These are phyloP conservation scores for Sebastiscus tertius DNA, from an alignment of 2,797 vertebrate species.

Conservation along the genomic window DNA sequence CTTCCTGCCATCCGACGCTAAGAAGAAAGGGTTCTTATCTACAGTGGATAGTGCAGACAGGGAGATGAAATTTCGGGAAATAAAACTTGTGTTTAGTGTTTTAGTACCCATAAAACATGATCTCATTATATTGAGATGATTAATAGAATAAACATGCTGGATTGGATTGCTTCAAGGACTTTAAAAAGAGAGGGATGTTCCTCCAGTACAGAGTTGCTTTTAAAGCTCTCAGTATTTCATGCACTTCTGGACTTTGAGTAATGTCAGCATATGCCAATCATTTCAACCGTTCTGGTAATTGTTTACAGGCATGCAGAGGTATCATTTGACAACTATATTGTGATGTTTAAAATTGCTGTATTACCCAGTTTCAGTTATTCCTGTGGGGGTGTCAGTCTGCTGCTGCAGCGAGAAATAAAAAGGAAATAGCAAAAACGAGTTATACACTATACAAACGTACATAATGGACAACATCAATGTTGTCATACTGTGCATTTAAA, in stretches of 20 bases:
- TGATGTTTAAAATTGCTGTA: neutral
- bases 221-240: neutral
- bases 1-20: conserved; percentile 21
- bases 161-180: neutral
- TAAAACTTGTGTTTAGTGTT: conserved; percentile 22
- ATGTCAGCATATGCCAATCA: neutral
- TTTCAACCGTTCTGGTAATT: neutral
- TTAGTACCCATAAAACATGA: neutral
- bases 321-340: neutral
- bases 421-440: neutral
- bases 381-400: neutral
- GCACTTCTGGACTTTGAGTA: neutral
- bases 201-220: neutral
- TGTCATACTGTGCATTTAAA: neutral
- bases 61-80: neutral
- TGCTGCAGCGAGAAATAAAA: neutral
- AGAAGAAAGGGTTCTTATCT: conserved; percentile 35
- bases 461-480: neutral
- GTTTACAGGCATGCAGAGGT: neutral
- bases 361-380: neutral
- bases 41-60: neutral
- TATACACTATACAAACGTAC: neutral
- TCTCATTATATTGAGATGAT: neutral
- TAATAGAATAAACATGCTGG: neutral
- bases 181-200: neutral